Evolutionary conservation across 1,140 invertebrate species (phyloP).

Genomic region (Penaeus indicus): DNA sequence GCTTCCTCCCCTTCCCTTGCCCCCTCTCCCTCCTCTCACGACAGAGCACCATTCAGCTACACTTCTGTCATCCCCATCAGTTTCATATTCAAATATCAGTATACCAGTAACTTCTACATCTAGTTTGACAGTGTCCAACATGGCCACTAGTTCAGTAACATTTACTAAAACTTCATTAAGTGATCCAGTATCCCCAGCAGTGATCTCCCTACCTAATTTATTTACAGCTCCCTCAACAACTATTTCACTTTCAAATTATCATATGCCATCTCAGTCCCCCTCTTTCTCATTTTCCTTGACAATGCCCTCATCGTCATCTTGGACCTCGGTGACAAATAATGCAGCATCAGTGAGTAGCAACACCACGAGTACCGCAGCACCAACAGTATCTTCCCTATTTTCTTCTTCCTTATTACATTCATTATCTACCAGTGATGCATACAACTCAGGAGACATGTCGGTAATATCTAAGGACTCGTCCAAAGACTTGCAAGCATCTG

Average conservation of each 20-base stretch:
- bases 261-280: background rate
- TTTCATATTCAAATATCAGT: background rate
- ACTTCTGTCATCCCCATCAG: background rate
- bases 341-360: background rate
- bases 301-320: background rate
- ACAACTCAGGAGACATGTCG: background rate
- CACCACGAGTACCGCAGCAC: background rate
- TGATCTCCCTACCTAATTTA: background rate
- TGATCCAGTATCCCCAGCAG: background rate
- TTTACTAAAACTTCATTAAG: background rate
- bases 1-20: background rate
- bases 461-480: no score
- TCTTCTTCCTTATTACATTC: background rate
- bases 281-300: constrained; percentile 57
- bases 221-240: background rate
- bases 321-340: background rate
- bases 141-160: constrained; percentile 20
- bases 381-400: constrained; percentile 26
- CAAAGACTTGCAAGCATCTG: no score
- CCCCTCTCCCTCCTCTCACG: background rate
- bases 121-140: background rate
- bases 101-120: background rate
- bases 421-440: background rate
- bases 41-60: background rate
- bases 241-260: background rate